Percentiles rank a stretch among this genome's conserved stretches.
These are phyloP conservation scores for Porphyrio hochstetteri DNA, from an alignment of 2,113 vertebrate genomes.

Conservation along the genomic window DNA sequence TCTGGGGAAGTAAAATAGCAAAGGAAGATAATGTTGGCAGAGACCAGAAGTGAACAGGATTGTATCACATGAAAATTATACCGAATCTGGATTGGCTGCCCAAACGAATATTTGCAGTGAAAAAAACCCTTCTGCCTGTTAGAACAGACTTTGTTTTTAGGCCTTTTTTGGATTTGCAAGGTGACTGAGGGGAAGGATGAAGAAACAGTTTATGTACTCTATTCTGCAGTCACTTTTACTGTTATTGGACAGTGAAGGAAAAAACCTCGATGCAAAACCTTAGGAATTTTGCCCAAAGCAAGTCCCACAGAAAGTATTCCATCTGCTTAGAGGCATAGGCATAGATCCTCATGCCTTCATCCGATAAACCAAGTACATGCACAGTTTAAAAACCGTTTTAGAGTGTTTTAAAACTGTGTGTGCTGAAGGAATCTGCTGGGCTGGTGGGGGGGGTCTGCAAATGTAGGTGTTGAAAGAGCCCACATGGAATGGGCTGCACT, in stretches of 20 bases:
- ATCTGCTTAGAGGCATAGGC: not conserved
- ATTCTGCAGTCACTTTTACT: not conserved
- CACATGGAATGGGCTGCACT: not conserved
- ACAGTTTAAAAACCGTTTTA: not conserved
- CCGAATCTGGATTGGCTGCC: not conserved
- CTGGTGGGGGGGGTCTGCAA: not conserved
- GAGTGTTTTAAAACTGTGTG: not conserved
- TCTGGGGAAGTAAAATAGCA: not conserved
- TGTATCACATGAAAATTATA: not conserved
- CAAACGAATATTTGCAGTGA: conserved; percentile 1
- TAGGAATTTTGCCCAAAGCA: not conserved
- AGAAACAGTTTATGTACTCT: not conserved
- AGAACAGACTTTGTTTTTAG: not conserved
- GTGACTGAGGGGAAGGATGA: not conserved
- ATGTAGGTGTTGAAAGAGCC: not conserved
- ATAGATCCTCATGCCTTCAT: not conserved
- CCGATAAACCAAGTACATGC: not conserved
- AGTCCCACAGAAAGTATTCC: not conserved
- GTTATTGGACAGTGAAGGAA: not conserved
- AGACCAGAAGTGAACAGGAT: not conserved
- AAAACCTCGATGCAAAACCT: not conserved
- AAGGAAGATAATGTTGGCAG: not conserved
- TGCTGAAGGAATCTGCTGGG: not conserved
- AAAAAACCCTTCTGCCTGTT: not conserved
- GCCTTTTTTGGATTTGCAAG: not conserved